These are phyloP conservation scores for Monochamus alternatus DNA, from an alignment of 2,888 invertebrate species.

Conservation along the genomic window DNA sequence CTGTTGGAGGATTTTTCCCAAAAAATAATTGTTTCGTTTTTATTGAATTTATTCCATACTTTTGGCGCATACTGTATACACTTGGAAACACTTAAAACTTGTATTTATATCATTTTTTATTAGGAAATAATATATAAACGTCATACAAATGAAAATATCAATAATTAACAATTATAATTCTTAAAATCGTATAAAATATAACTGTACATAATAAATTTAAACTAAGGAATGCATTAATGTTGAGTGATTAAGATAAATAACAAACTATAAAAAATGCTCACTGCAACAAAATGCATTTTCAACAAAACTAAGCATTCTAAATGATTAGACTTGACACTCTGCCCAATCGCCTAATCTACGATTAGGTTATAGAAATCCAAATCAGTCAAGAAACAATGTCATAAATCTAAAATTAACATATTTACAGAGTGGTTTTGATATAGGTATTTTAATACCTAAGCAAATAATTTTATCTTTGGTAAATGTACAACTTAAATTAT, in stretches of 20 bases:
- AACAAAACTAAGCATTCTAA: constrained; percentile 45
- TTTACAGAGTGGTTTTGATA: constrained; percentile 19
- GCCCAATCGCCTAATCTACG: constrained; percentile 44
- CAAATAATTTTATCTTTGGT: constrained; percentile 30
- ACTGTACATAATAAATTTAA: constrained; percentile 47
- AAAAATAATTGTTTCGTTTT: too few relatives aligned
- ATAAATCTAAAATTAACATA: constrained; percentile 17
- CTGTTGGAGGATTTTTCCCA: too few relatives aligned
- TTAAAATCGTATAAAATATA: constrained; percentile 54
- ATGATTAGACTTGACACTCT: constrained; percentile 59
- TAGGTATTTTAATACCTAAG: constrained; percentile 27
- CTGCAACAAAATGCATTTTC: constrained; percentile 40
- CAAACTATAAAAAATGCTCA: constrained; percentile 41
- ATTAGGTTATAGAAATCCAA: constrained; percentile 42
- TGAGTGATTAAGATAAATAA: constrained; percentile 44
- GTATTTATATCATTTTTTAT: constrained; percentile 53
- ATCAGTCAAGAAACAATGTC: constrained; percentile 50
- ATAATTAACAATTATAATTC: constrained; percentile 55
- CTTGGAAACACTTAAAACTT: not conserved
- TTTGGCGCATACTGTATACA: too few relatives aligned
- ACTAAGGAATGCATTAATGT: constrained; percentile 41
- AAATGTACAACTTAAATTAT: constrained; percentile 22
- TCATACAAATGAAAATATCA: constrained; percentile 56
- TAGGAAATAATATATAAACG: constrained; percentile 58
- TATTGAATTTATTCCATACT: too few relatives aligned